These are phyloP conservation scores for Hippotragus niger DNA, from an alignment of 2,113 vertebrate species.

Conservation along the genomic window DNA sequence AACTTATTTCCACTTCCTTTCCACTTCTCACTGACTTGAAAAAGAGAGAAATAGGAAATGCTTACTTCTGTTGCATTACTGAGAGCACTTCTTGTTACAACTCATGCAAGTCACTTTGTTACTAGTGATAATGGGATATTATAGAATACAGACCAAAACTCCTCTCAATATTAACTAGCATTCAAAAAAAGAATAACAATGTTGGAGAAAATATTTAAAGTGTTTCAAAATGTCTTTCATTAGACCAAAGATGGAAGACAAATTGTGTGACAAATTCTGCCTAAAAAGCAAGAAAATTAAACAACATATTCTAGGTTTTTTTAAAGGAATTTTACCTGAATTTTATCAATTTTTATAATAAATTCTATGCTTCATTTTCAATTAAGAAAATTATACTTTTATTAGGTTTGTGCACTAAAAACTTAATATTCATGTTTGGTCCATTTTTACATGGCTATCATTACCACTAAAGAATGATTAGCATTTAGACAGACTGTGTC, in stretches of 20 bases:
- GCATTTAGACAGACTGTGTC: background rate
- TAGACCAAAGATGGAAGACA: background rate
- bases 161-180: background rate
- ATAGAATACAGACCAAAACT: background rate
- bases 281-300: background rate
- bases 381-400: background rate
- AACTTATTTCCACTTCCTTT: background rate
- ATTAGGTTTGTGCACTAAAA: background rate
- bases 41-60: background rate
- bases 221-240: background rate
- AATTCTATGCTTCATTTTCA: background rate
- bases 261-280: background rate
- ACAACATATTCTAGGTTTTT: background rate
- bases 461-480: background rate
- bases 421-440: background rate
- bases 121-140: background rate
- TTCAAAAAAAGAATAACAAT: background rate
- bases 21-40: background rate
- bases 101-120: background rate
- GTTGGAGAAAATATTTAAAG: background rate
- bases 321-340: background rate
- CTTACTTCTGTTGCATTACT: background rate
- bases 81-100: background rate
- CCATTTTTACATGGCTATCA: background rate
- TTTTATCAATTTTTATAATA: background rate